Base-by-base conservation (phyloP, 2,888 invertebrate genomes). In the Andrena hattorfiana region DNA sequence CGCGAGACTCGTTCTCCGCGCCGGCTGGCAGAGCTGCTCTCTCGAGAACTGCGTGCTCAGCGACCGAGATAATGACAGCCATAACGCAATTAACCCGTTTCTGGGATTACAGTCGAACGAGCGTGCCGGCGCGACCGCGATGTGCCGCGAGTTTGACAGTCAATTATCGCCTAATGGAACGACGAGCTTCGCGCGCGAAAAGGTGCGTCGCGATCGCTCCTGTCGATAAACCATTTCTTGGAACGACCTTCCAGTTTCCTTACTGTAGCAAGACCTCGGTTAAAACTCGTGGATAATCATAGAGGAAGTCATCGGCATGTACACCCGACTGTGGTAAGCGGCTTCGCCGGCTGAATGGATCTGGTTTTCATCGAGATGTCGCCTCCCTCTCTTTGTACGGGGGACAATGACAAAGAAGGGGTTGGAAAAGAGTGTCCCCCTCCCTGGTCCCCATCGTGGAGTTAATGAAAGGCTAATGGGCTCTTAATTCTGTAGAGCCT, bases 401-500 rank as follows among this genome's bases (percentile, higher is more conserved):
- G 62, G 59, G 60, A 66, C 56, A 67, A 68, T 72, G 77, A 77
- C 81, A 82, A 86, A 82, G 82, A 70, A 64, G 59, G 70, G 79
- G 81, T 84, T 82, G 70, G 79, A 73, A 81, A 84, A 66, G 86
- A 75, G 80, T 81, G 74, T 71, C 80, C 42, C 49, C 70, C 63
- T 64, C 26, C 63, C 35, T 77, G 35, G 59, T 56, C 73, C 68
- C 23, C 4, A 70, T 60, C 76, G 84, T 81, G 80, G 83, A 90
- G 88, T 89, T 89, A 90, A 90, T 89, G 89, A 89, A 90, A 89
- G 89, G 79, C 86, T 88, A 90, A 90, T 88, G 90, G 89, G 85
- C 90, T 90, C 90, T 91, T 92, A 92, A 91, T 90, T 89, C 87
- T 83, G 81, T 85, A 88, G 85, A 88, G 86, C 81, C 84, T 80